Percentiles rank a stretch among this genome's conserved stretches.
phyloP scores from a whole-genome alignment of 2,888 invertebrate species.

The Cataglyphis albicans region DNA sequence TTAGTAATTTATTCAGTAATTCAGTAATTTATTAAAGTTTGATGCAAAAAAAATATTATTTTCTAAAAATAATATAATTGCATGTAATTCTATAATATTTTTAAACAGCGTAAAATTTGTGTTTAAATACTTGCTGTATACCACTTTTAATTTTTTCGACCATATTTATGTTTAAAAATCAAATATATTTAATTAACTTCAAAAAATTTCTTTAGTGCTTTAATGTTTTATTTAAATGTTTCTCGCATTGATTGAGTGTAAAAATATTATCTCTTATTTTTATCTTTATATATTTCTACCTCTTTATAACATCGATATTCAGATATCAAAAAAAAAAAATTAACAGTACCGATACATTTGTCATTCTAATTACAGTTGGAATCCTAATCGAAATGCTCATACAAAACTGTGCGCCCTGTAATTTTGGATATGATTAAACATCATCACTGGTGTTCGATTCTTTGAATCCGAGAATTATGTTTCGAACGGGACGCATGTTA shows the following conservation, averaged over 20 bases:
- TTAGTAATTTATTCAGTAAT: neutral
- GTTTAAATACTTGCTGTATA: neutral
- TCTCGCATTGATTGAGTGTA: neutral
- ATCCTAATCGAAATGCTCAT: slow-evolving; percentile 24
- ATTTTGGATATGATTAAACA: slow-evolving; percentile 64
- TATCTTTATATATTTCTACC: neutral
- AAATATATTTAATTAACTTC: neutral
- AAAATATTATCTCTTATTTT: neutral
- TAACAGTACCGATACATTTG: neutral
- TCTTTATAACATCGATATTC: neutral
- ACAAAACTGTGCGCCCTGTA: slow-evolving; percentile 55
- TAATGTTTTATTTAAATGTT: neutral
- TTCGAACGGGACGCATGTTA: slow-evolving; percentile 61
- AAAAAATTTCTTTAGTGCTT: neutral
- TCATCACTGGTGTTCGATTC: slow-evolving; percentile 66
- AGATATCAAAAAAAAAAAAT: neutral
- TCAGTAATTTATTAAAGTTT: neutral
- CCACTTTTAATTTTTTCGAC: neutral
- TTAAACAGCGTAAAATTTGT: neutral
- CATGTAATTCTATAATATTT: neutral
- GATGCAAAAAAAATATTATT: neutral
- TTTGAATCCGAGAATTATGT: slow-evolving; percentile 72
- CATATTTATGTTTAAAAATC: neutral
- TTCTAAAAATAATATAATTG: neutral
- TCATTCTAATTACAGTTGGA: neutral